phyloP scores from a whole-genome alignment of 2,888 invertebrate species.

The Eilema caniola region DNA sequence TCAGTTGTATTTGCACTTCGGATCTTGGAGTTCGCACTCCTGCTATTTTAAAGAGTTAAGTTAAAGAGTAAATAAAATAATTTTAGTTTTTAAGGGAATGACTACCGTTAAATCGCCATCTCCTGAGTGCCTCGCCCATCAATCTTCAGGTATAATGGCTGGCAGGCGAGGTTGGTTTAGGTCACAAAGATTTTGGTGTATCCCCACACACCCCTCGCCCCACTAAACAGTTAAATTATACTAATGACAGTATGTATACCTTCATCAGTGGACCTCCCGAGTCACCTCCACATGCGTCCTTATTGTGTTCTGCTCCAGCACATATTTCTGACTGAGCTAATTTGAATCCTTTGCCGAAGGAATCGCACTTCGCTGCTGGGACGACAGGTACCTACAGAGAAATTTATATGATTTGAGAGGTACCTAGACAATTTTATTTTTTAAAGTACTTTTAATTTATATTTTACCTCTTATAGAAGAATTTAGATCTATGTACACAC shows the following conservation, averaged over 20 bases:
- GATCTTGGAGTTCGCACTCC: too few species aligned
- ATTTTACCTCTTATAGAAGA: too few species aligned
- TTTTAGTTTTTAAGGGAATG: too few species aligned
- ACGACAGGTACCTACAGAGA: constrained; percentile 68
- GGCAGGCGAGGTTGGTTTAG: background rate
- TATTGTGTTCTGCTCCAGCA: constrained; percentile 85
- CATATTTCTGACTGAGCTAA: constrained; percentile 77
- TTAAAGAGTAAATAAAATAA: too few species aligned
- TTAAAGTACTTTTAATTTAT: too few species aligned
- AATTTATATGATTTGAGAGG: background rate
- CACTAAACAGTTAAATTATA: background rate
- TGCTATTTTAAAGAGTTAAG: too few species aligned
- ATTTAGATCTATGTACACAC: too few species aligned
- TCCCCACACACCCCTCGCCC: too few species aligned
- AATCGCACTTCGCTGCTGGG: constrained; percentile 60
- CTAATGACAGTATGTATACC: constrained; percentile 52
- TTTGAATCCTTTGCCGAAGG: constrained; percentile 67
- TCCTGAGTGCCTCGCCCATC: background rate
- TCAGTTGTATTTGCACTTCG: too few species aligned
- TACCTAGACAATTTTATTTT: too few species aligned
- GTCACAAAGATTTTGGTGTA: background rate
- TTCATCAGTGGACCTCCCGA: constrained; percentile 88
- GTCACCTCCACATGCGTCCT: constrained; percentile 88
- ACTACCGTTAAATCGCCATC: too few species aligned
- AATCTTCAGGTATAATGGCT: background rate